phyloP scores from a whole-genome alignment of 2,113 vertebrate species.

The Limanda limanda region DNA sequence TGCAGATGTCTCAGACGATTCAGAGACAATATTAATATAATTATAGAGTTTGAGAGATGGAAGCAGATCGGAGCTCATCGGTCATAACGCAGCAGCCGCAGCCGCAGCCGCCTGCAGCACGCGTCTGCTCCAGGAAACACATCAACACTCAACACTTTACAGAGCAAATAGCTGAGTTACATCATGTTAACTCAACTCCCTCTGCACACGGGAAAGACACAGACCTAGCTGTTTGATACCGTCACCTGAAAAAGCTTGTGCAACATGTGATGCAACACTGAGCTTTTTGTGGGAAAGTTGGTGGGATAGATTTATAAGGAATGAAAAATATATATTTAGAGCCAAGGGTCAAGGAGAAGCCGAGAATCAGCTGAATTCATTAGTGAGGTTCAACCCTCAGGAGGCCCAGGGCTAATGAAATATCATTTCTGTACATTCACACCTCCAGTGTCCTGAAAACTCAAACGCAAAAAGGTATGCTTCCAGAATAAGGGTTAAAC shows the following conservation, averaged over 20 bases:
- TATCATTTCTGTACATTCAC: too few species aligned
- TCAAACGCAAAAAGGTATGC: too few species aligned
- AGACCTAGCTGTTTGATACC: not conserved
- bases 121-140: too few species aligned
- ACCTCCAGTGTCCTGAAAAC: too few species aligned
- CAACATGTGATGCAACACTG: too few species aligned
- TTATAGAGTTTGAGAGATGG: not conserved
- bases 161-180: not conserved
- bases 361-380: constrained; percentile 9
- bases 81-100: too few species aligned
- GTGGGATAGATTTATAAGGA: too few species aligned
- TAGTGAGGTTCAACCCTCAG: not conserved
- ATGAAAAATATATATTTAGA: too few species aligned
- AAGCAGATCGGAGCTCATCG: not conserved
- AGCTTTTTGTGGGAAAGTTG: too few species aligned
- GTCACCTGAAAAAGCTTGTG: not conserved
- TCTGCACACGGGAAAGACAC: constrained; percentile 25
- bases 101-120: not conserved
- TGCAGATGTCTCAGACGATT: not conserved
- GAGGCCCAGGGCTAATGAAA: not conserved
- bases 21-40: not conserved
- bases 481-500: too few species aligned
- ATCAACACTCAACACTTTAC: too few species aligned
- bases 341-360: not conserved
- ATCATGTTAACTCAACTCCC: not conserved